Evolutionary conservation across 2,797 vertebrate species (phyloP).

Genomic region (Halcyon smyrnensis): DNA sequence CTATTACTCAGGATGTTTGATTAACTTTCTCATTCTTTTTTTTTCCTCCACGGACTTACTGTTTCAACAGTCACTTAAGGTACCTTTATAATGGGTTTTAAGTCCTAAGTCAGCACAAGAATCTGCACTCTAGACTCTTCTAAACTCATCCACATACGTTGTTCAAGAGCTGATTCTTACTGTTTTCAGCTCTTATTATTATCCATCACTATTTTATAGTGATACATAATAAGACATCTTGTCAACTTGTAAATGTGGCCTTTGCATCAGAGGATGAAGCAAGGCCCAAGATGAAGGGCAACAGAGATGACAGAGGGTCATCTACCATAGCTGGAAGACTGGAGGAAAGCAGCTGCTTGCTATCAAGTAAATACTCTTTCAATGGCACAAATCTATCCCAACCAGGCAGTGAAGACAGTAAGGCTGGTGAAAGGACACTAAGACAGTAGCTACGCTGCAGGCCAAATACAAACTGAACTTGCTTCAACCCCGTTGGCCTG

Average conservation of each 20-base stretch:
- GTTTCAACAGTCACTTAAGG: not conserved
- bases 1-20: not conserved
- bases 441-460: not conserved
- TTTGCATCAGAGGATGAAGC: not conserved
- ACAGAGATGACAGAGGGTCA: not conserved
- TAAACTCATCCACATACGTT: not conserved
- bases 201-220: not conserved
- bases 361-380: no score
- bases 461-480: not conserved
- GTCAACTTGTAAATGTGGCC: not conserved
- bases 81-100: not conserved
- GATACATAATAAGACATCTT: not conserved
- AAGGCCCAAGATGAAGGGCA: not conserved
- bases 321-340: rapidly evolving
- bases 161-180: not conserved
- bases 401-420: not conserved
- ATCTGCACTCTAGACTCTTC: not conserved
- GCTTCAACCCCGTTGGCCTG: not conserved
- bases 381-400: not conserved
- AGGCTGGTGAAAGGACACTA: not conserved
- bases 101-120: not conserved
- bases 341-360: not conserved
- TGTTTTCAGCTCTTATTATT: not conserved
- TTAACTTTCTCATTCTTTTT: not conserved
- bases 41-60: not conserved